Conservation (phyloP, 2,888 invertebrate genomes). For the Parnassius mnemosyne region DNA sequence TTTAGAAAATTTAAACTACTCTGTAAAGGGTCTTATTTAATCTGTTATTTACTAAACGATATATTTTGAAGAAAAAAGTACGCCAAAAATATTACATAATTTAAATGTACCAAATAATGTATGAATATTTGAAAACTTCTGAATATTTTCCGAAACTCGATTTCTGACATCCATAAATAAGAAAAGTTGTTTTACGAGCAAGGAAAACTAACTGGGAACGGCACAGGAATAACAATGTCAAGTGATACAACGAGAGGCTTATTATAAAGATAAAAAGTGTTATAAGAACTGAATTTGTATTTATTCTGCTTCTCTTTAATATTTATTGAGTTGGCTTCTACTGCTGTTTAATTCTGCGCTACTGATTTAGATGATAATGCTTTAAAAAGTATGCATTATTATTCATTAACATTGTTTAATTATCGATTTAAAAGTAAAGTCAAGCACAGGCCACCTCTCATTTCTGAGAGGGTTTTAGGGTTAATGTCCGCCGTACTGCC, state of each 20-base stretch:
- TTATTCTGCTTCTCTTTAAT: constrained; percentile 33
- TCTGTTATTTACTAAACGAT: too few relatives aligned
- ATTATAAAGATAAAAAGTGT: constrained; percentile 67
- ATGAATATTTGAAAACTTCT: too few relatives aligned
- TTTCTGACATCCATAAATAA: not conserved
- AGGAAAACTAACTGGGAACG: constrained; percentile 58
- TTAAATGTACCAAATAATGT: too few relatives aligned
- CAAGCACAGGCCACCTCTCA: too few relatives aligned
- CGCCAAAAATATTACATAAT: too few relatives aligned
- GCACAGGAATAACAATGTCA: constrained; percentile 37
- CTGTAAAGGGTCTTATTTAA: too few relatives aligned
- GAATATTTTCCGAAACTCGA: not conserved
- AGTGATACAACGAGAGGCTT: constrained; percentile 44
- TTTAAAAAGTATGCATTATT: not conserved
- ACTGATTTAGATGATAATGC: not conserved
- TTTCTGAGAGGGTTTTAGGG: too few relatives aligned
- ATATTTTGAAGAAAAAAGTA: too few relatives aligned
- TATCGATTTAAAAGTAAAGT: too few relatives aligned
- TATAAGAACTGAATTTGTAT: constrained; percentile 61
- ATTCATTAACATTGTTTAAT: too few relatives aligned
- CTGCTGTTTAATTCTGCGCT: not conserved
- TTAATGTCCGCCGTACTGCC: too few relatives aligned
- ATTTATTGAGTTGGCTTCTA: not conserved
- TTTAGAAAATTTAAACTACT: too few relatives aligned
- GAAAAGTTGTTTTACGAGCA: constrained; percentile 41